phyloP scores from a whole-genome alignment of 2,113 vertebrate genomes.

The Columba livia region DNA sequence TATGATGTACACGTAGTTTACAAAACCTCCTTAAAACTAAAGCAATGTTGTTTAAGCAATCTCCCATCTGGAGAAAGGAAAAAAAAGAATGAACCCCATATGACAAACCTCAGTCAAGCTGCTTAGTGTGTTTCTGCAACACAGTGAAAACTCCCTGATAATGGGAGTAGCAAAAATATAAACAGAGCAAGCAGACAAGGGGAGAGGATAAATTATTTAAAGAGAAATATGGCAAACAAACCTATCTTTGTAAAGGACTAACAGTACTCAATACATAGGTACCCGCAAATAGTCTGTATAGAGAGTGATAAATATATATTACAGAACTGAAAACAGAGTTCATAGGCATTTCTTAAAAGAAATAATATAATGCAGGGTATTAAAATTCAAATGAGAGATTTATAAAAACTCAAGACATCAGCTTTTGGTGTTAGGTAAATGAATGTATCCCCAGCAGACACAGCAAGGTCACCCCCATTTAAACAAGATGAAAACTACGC shows the following conservation, averaged over 20 bases:
- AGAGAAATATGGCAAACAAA: not conserved
- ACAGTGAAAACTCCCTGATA: not conserved
- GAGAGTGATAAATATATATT: not conserved
- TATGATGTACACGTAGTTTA: not conserved
- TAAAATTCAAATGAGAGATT: not conserved
- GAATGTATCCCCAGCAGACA: not conserved
- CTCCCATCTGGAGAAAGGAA: not conserved
- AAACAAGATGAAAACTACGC: not conserved
- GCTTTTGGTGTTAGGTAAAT: not conserved
- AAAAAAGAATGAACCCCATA: not conserved
- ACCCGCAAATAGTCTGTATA: not conserved
- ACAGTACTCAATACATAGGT: not conserved
- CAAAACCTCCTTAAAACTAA: not conserved
- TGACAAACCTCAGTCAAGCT: not conserved
- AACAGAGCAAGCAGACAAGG: not conserved
- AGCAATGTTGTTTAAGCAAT: not conserved
- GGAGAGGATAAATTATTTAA: not conserved
- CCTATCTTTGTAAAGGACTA: not conserved
- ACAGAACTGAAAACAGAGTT: not conserved
- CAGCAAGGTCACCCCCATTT: not conserved
- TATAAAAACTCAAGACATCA: not conserved
- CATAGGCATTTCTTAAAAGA: not conserved
- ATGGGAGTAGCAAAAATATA: not conserved
- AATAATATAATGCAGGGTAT: not conserved
- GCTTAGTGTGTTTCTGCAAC: not conserved